A percentile compares a stretch with the other conserved stretches of the same genome.
These are phyloP conservation scores for Coranthus polyacanthus DNA, from an alignment of 2,797 vertebrate species.

Conservation along the genomic window DNA sequence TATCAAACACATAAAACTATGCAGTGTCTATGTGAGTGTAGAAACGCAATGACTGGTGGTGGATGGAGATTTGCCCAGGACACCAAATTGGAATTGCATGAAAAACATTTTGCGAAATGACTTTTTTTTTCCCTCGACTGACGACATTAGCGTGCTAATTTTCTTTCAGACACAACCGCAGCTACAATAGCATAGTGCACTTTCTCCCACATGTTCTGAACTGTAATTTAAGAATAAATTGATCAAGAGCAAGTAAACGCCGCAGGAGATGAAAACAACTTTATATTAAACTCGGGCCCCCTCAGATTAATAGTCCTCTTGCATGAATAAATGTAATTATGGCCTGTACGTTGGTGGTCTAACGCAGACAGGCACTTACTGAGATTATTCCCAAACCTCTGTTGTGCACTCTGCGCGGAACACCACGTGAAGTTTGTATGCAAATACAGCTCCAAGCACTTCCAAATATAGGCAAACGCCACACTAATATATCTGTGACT, in stretches of 20 bases:
- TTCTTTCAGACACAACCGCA: background rate
- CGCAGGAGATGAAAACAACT: slow-evolving; percentile 36
- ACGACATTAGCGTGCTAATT: background rate
- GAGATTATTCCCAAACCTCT: slow-evolving; percentile 46
- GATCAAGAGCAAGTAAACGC: too few relatives aligned
- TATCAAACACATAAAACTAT: too few relatives aligned
- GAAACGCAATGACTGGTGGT: too few relatives aligned
- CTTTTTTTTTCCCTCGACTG: background rate
- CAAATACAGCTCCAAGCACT: slow-evolving; percentile 41
- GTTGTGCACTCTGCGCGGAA: slow-evolving; percentile 37
- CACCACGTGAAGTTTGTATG: slow-evolving; percentile 33
- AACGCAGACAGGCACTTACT: slow-evolving; percentile 45
- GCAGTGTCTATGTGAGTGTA: too few relatives aligned
- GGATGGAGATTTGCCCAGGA: too few relatives aligned
- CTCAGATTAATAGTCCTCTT: slow-evolving; percentile 35
- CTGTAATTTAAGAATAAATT: slow-evolving; percentile 7
- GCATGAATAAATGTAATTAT: slow-evolving; percentile 63
- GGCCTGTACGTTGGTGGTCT: slow-evolving; percentile 30
- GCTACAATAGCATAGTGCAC: background rate
- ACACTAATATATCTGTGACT: slow-evolving; percentile 21
- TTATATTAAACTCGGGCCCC: slow-evolving; percentile 49
- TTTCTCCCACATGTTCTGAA: background rate
- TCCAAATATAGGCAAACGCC: slow-evolving; percentile 51
- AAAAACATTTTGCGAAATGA: too few relatives aligned
- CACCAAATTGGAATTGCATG: too few relatives aligned